Percentiles rank a stretch among this genome's conserved stretches.
Conservation (phyloP, 2,888 invertebrate species). For the Drosophila pseudotalamancana region DNA sequence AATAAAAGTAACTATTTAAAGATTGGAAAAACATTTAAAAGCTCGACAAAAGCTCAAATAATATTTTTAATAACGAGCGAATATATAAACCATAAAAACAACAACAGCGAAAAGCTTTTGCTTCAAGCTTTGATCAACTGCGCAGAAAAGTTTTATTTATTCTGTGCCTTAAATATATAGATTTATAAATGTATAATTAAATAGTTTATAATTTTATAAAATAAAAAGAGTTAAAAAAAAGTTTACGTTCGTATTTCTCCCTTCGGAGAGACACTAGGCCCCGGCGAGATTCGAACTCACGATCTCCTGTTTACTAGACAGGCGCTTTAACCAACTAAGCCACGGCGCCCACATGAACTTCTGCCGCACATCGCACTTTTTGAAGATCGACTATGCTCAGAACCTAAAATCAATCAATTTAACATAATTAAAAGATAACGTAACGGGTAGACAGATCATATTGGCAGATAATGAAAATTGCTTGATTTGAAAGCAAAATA, state of each 20-base stretch:
- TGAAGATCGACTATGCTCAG: conserved; percentile 21
- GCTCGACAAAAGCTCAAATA: background rate
- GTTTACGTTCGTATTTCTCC: background rate
- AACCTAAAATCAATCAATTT: conserved; percentile 11
- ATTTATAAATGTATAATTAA: background rate
- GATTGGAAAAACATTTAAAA: too few species aligned
- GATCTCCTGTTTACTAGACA: conserved; percentile 85
- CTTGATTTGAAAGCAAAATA: conserved; percentile 5
- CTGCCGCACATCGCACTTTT: rapidly evolving
- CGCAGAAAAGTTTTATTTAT: background rate
- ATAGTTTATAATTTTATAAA: background rate
- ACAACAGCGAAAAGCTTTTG: background rate
- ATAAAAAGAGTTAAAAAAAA: background rate
- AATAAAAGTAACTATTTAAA: too few species aligned
- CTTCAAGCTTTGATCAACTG: background rate
- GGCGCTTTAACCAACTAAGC: conserved; percentile 85
- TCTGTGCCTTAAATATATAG: background rate
- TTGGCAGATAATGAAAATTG: conserved; percentile 3
- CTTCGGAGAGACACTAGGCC: conserved; percentile 64
- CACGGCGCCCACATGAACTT: conserved; percentile 78
- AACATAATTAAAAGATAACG: conserved; percentile 19
- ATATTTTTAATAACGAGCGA: background rate
- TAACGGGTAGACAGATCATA: background rate
- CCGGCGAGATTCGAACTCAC: conserved; percentile 85
- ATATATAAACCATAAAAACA: background rate